Base-by-base conservation (phyloP, 2,888 invertebrate genomes). In the Oscheius sp. region DNA sequence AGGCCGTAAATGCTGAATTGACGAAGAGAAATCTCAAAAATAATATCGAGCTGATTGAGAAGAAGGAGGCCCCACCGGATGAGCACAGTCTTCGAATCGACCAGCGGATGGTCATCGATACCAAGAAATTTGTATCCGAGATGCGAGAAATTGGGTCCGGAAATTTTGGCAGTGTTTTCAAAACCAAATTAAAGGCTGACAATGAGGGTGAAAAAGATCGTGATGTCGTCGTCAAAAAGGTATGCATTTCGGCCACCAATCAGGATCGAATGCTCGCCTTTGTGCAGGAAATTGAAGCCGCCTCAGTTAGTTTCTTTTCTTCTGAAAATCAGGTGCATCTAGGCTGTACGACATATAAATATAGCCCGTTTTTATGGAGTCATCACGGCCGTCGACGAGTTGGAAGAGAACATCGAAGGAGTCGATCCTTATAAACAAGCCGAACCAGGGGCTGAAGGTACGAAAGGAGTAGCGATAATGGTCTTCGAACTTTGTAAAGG, bases 401-500 rank as follows among this genome's bases (percentile, higher is more conserved):
- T 12, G 4, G 48, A 48, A 15, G 25, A 20, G 12, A 23, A 12
- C 12, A 15, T 48, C 23, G 48, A 4, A 4, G 23, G 25, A 20
- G 17, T n/a, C 4, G 48, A 48, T 12, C 20, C 25, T 25, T 48
- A 23, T 20, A 12, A 20, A 10, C 15, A 53, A 17, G 12, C 55
- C 34, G 33, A 29, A 23, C 55, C 55, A 8, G 55, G 55, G 10
- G 55, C 33, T 5, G 55, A 55, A 3, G 55, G 55, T 10, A 20
- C 34, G 20, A 4, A 10, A 1, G 55, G 55, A 31, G 34, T 31
- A 12, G 67, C 73, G 0, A 63, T 57, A 10, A 53, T 80, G 42
- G 50, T 76, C 27, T 76, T 75, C 34, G 80, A 80, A 65, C 46
- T 78, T 6, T 74, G 75, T 52, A 29, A 29, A 63, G 73, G 70